These are phyloP conservation scores for Meteorus cinctellus DNA, from an alignment of 2,888 invertebrate genomes.

Conservation along the genomic window DNA sequence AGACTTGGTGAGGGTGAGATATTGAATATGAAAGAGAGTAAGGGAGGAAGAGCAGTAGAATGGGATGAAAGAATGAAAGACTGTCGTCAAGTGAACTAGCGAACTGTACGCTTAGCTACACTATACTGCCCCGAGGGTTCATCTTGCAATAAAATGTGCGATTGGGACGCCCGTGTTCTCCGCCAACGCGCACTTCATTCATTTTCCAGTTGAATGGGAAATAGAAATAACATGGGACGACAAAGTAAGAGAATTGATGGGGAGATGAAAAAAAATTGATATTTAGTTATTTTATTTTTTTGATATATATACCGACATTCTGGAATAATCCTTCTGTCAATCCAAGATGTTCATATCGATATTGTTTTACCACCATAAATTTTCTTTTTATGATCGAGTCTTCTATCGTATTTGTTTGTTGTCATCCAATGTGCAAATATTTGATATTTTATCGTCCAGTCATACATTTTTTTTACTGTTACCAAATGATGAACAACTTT, in stretches of 20 bases:
- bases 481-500: neutral
- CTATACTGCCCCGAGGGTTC: constrained; percentile 2
- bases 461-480: neutral
- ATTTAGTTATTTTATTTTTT: constrained; percentile 9
- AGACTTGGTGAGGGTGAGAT: neutral
- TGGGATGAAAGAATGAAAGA: constrained; percentile 2
- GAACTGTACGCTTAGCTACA: neutral
- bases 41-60: neutral
- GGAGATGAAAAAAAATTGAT: neutral
- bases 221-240: neutral
- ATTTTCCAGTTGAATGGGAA: constrained; percentile 4
- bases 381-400: neutral
- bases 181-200: constrained; percentile 5
- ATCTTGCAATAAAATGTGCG: constrained; percentile 7
- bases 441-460: neutral
- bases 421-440: neutral
- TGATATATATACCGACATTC: neutral
- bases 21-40: neutral
- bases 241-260: neutral
- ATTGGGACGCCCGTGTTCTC: neutral
- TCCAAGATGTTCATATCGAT: neutral
- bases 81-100: constrained; percentile 1
- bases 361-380: constrained; percentile 5
- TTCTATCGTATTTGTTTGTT: neutral
- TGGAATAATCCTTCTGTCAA: constrained; percentile 1